Percentiles rank a stretch among this genome's conserved stretches.
phyloP scores from a whole-genome alignment of 2,113 vertebrate species.

The Trichechus manatus region DNA sequence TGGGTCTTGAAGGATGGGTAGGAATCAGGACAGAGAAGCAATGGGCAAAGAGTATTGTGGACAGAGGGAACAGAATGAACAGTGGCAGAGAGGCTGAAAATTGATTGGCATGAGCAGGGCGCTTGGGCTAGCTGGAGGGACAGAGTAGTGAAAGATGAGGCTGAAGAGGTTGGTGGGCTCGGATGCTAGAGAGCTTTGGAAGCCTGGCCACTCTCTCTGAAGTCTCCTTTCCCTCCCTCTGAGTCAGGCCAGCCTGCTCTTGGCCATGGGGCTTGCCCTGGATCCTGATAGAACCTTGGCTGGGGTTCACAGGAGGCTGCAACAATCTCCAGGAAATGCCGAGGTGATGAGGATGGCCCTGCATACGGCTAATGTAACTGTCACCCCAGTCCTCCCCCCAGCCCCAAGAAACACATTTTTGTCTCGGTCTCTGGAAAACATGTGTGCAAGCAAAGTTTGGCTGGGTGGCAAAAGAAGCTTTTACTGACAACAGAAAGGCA shows the following conservation, averaged over 20 bases:
- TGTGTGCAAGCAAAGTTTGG: conserved; percentile 76
- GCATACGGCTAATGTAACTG: conserved; percentile 81
- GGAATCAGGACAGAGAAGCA: background rate
- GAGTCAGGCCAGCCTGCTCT: conserved; percentile 73
- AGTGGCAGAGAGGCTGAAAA: background rate
- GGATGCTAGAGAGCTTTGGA: background rate
- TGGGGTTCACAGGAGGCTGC: conserved; percentile 74
- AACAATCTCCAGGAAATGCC: conserved; percentile 80
- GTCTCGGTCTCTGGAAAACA: conserved; percentile 83
- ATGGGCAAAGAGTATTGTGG: background rate
- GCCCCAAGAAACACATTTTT: conserved; percentile 75
- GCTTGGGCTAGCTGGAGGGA: background rate
- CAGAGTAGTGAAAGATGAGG: background rate
- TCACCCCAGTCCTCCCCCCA: conserved; percentile 64
- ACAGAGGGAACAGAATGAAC: background rate
- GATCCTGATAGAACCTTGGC: conserved; percentile 77
- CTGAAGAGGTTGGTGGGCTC: background rate
- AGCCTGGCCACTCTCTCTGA: background rate
- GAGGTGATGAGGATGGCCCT: conserved; percentile 78
- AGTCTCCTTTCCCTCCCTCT: background rate
- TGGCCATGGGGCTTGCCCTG: conserved; percentile 74
- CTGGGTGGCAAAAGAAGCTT: conserved; percentile 66
- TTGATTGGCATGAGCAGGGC: background rate
- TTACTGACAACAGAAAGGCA: conserved; percentile 47
- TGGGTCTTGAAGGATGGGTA: background rate